Base-by-base conservation (phyloP, 35 echinoderm and acorn worm species). In the Strongylocentrotus purpuratus region DNA sequence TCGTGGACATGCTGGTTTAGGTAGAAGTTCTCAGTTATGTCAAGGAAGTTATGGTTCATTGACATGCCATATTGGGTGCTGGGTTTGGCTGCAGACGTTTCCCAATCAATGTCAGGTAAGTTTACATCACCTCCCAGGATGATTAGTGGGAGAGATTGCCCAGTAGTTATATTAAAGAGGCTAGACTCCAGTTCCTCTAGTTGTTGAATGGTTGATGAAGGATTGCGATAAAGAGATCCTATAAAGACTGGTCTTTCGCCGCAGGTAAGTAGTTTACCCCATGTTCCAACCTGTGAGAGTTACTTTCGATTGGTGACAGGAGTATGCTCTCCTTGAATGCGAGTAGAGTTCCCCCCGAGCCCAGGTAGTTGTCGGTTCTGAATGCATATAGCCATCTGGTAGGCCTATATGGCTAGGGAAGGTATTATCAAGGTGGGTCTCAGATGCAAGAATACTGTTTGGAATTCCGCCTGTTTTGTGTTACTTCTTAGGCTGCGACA, bases 61-160 rank as follows among this genome's bases (percentile, higher is more conserved):
- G 93, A 2, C 48, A 94, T 31, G 31, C 93, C 93, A 94, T 94
- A 94, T 41, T 94, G 93, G 33, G 93, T 59, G 32, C 41, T 65
- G 10, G 93, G 93, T 94, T 94, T 33, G 17, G 70, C n/a, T 94
- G 18, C 31, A 70, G 28, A 70, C 18, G 32, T 94, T 33, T 32
- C 35, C 48, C 93, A 94, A 71, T 94, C 20, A 25, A 94, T 94
- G 45, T 70, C 70, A 70, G 93, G 93, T 71, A 94, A 10, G 59
- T 96, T n/a, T n/a, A n/a, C n/a, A n/a, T n/a, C 93, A 31, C 93
- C 41, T 25, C 93, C 93, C 70, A 94, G 45, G 41, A 94, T 94
- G 22, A 94, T 61, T n/a, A 94, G 93, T 65, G 93, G 93, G 31
- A 94, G 70, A 33, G 93, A 92, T 41, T 41, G 35, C 35, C 35